Evolutionary conservation across 2,797 vertebrate genomes (phyloP), one percentile per base, ranked within the genome.

Genomic region (Sebastes vulpes): DNA sequence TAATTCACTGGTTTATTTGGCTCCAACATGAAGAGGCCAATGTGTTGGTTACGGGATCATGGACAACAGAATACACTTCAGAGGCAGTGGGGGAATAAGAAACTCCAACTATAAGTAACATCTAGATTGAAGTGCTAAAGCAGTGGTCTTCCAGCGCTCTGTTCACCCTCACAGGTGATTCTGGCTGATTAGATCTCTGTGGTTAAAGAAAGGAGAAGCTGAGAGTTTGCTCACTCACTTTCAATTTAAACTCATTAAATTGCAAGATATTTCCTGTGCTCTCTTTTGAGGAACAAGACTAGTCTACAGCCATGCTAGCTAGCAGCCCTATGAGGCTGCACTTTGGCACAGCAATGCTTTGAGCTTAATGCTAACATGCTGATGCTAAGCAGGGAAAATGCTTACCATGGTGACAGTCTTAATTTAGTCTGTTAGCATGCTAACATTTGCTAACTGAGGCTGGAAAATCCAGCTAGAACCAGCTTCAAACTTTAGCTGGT

Each of bases 1-100:
- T 58, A 59, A 70, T 71, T 72, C 28, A 28, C 42, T 58, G 32
- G 31, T 83, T 84, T 76, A 65, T 31, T 53, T 69, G 18, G 58
- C 61, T 50, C 73, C 38, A 83, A 11, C 25, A 42, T 59, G 21
- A 65, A 42, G 26, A 75, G 38, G 29, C 57, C 16, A 28, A 42
- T 4, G 29, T 12, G n/a, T 53, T 18, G 42, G 50, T 52, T 59
- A 50, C 29, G 25, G 32, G 23, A 59, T 67, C 26, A 35, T n/a
- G 16, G 46, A 59, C 23, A 6, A 72, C 48, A 63, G 29, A 61
- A 18, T 20, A 29, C 11, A 48, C 38, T 72, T 79, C 8, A 23
- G 58, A 71, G 64, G 26, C 42, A 48, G n/a, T 1, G 20, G 31
- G 18, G 20, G 57, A 9, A 35, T 52, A 9, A 16, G 29, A 72